Evolutionary conservation across 2,888 invertebrate species (phyloP), one percentile per base, ranked within the genome.

Genomic region (Drosophila neoperkinsi): DNA sequence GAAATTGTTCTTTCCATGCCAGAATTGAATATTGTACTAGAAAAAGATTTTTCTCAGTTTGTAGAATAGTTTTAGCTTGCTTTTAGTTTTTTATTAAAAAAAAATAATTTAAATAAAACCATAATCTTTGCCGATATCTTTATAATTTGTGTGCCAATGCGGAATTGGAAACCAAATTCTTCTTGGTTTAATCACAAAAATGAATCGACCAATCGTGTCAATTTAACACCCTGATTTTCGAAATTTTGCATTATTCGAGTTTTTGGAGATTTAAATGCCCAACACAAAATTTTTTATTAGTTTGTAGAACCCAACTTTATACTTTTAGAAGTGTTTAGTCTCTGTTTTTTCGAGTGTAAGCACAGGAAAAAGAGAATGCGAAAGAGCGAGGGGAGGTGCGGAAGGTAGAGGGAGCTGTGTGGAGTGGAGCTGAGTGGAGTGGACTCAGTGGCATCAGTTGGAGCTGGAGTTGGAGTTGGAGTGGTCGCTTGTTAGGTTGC

Each of bases 401-500:
- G 38, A 51, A 36, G 33, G 43, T 16, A 16, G 52, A 53, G 55
- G 50, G 80, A 60, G 56, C 64, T 25, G 21, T 25, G 16, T 21
- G 9, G 21, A 46, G 46, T 25, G 46, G 46, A 25, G 46, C 16
- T 25, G 49, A 30, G 21, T 31, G 13, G 30, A 73, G 66, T 57
- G 64, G 71, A 70, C 52, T 60, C 34, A 66, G 85, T 69, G 68
- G 74, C 68, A 71, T 46, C 25, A 46, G 46, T 46, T 46, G 46
- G 25, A 41, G 41, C n/a, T 41, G 71, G 57, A 60, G 69, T 57
- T 52, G 53, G 34, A 41, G 41, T 66, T 76, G 62, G 73, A 72
- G 73, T 78, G 66, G 62, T 36, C 76, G 76, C 68, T 84, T 83
- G 78, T 79, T 81, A 71, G 82, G 75, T 75, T 73, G 88, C 80